Evolutionary conservation across 2,797 vertebrate genomes (phyloP).

Genomic region (Pitangus sulphuratus): DNA sequence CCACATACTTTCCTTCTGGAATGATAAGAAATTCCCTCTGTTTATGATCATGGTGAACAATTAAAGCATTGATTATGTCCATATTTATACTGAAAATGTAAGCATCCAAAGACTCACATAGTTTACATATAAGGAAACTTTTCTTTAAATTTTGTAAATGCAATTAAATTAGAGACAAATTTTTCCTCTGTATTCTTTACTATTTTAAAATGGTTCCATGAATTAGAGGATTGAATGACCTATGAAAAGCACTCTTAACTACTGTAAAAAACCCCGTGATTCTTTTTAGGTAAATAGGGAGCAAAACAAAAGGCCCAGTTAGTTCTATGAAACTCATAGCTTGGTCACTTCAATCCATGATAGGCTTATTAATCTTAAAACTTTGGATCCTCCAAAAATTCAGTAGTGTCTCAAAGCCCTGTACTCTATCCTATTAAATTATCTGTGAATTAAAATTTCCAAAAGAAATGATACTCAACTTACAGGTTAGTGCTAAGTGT

Average conservation of each 20-base stretch:
- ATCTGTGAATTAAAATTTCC: neutral
- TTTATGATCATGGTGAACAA: neutral
- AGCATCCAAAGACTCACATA: neutral
- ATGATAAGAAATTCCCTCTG: neutral
- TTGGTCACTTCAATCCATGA: neutral
- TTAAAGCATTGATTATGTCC: neutral
- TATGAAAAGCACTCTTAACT: neutral
- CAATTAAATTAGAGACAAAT: neutral
- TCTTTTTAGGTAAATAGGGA: neutral
- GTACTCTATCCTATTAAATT: neutral
- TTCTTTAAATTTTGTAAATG: neutral
- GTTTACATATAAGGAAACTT: neutral
- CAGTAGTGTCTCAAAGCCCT: neutral
- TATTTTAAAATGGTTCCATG: neutral
- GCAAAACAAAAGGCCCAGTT: neutral
- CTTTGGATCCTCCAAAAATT: neutral
- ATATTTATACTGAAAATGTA: conserved; percentile 1
- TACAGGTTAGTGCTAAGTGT: neutral
- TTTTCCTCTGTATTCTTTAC: neutral
- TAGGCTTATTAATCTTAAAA: neutral
- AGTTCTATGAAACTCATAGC: neutral
- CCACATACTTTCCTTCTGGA: neutral
- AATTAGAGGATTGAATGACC: neutral
- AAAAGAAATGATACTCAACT: neutral
- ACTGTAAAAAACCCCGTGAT: rapidly evolving